Base-by-base conservation (phyloP, 2,797 vertebrate species). In the Xerus rutilus region DNA sequence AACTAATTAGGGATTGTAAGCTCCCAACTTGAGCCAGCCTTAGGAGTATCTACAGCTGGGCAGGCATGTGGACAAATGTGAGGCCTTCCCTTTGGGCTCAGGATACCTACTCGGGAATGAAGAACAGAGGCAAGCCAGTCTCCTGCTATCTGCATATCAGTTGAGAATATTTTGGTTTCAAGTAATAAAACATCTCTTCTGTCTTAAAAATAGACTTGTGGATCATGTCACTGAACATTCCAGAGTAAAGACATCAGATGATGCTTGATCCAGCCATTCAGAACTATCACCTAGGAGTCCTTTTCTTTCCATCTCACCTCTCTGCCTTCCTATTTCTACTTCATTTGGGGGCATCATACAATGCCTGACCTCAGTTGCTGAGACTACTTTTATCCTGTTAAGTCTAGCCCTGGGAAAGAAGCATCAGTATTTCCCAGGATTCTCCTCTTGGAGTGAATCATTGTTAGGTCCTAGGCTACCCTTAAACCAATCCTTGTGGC, bases 201-300 rank as follows among this genome's bases (percentile, higher is more conserved):
- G 8, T 78, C 57, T 87, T 76, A 76, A 93, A 91, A 92, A 64
- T 4, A 86, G 23, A 57, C 39, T 73, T 64, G 9, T 49, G 14
- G 54, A 43, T 93, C 39, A 1, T 30, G 20, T 49, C 57, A 54
- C 65, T 76, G 73, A 67, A 20, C 39, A 77, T 59, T 77, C 9
- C 74, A 52, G 67, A 70, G 28, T 3, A 73, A 92, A 32, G 69
- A 43, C 45, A 67, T 95, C 86, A 95, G 95, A 86, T 28, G 9
- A 89, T 12, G 95, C 78, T 74, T 54, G 79, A 92, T 87, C 81
- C 45, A 88, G 86, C 72, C 67, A 54, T 84, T 77, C 49, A 70
- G 67, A 85, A 54, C 35, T 32, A 20, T 52, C 81, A 18, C 59
- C 72, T 62, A 13, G 72, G 59, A 54, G 25, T 91, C 65, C 3